Percentiles rank a stretch among this genome's conserved stretches.
Conservation (phyloP, 2,888 invertebrate species). For the Spisula subtruncata region DNA sequence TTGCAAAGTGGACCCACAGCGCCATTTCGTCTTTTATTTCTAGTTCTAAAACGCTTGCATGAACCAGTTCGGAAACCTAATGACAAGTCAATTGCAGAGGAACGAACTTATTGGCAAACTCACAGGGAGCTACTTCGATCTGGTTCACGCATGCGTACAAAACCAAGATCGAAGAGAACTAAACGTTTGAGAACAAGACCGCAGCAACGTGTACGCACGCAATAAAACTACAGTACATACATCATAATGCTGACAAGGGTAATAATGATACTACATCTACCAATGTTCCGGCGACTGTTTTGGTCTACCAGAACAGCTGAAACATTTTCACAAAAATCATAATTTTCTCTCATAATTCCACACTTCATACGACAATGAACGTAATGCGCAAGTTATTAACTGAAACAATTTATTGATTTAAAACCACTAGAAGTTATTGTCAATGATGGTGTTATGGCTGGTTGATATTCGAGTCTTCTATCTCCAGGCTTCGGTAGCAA, state of each 20-base stretch:
- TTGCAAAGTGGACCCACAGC: too few relatives aligned
- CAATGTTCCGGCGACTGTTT: neutral
- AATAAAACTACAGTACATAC: neutral
- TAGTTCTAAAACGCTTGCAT: too few relatives aligned
- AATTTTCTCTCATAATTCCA: neutral
- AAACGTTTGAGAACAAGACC: neutral
- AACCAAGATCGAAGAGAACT: neutral
- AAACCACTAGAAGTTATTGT: neutral
- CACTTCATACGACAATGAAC: neutral
- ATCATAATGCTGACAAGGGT: neutral
- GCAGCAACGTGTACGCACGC: neutral
- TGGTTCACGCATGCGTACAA: too few relatives aligned
- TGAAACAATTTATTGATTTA: neutral
- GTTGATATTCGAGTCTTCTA: conserved; percentile 55
- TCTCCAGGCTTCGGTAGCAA: conserved; percentile 84
- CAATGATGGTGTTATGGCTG: conserved; percentile 9
- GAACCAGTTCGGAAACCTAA: too few relatives aligned
- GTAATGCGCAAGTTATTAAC: neutral
- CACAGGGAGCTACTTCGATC: too few relatives aligned
- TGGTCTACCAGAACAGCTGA: neutral
- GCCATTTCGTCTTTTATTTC: too few relatives aligned
- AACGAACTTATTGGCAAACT: too few relatives aligned
- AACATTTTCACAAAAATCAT: neutral
- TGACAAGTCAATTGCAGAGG: too few relatives aligned
- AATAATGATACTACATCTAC: neutral